Evolutionary conservation across 2,113 vertebrate species (phyloP).

Genomic region (Chloebia gouldiae): DNA sequence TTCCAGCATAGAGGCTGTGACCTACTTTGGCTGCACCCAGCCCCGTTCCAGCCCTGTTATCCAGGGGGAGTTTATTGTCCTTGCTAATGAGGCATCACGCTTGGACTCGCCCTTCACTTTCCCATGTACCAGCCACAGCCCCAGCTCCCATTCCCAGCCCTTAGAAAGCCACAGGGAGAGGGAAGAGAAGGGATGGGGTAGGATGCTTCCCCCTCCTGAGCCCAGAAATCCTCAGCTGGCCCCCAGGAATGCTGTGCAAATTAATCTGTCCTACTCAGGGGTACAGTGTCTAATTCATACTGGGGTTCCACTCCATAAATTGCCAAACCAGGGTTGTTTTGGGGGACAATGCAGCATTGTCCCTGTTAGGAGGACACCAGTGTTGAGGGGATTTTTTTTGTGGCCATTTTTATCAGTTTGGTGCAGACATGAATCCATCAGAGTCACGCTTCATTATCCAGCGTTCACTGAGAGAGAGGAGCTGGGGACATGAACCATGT

Average conservation of each 20-base stretch:
- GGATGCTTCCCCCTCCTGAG: not conserved
- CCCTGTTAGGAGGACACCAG: not conserved
- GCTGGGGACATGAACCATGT: not conserved
- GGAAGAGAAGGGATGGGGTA: not conserved
- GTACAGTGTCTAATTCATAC: not conserved
- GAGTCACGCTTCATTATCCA: not conserved
- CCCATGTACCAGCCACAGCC: not conserved
- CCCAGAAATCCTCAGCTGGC: not conserved
- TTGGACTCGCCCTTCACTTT: not conserved
- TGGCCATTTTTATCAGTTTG: not conserved
- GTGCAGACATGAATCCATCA: not conserved
- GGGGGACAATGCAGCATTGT: not conserved
- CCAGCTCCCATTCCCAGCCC: not conserved
- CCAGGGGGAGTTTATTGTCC: not conserved
- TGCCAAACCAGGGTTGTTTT: not conserved
- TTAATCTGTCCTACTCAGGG: not conserved
- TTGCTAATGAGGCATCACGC: constrained; percentile 21
- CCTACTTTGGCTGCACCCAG: not conserved
- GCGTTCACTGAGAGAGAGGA: not conserved
- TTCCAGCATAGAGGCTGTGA: not conserved
- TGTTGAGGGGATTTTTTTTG: not conserved
- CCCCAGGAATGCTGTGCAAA: not conserved
- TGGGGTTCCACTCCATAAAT: not conserved
- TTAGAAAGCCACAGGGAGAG: not conserved
- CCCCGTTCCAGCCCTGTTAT: not conserved